Percentiles rank a stretch among this genome's conserved stretches.
These are phyloP conservation scores for Habroteleia sp. DNA, from an alignment of 2,888 invertebrate species.

Conservation along the genomic window DNA sequence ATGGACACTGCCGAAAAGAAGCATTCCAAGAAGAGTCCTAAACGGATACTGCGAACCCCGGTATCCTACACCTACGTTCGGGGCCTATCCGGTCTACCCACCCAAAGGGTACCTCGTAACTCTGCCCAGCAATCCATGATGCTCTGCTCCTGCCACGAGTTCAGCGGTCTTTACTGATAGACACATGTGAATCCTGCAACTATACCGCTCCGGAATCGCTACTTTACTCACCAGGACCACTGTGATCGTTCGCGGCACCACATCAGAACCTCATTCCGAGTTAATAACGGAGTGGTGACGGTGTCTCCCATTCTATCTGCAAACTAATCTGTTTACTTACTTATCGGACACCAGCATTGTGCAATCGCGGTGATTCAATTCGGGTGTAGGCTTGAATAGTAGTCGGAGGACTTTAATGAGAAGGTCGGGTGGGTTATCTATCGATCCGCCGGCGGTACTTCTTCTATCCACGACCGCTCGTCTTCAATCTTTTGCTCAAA, in stretches of 20 bases:
- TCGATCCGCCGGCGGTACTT: slow-evolving; percentile 28
- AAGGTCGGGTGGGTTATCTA: slow-evolving; percentile 21
- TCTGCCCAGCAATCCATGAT: slow-evolving; percentile 69
- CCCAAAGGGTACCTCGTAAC: slow-evolving; percentile 88
- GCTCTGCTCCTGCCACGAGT: slow-evolving; percentile 69
- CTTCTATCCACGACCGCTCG: slow-evolving; percentile 43
- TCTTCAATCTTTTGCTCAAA: slow-evolving; percentile 57
- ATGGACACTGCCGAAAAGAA: slow-evolving; percentile 81
- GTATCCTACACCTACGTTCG: slow-evolving; percentile 90
- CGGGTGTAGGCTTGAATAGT: slow-evolving; percentile 5
- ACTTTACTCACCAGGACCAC: neutral
- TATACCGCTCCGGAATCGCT: neutral
- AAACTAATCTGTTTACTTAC: slow-evolving; percentile 4
- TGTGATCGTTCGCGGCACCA: slow-evolving; percentile 5
- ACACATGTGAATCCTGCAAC: neutral
- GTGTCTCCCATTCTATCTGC: no score
- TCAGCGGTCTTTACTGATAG: slow-evolving; percentile 71
- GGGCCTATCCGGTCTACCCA: slow-evolving; percentile 90
- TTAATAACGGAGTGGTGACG: neutral
- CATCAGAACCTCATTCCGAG: neutral
- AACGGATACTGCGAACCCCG: slow-evolving; percentile 89
- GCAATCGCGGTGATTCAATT: slow-evolving; percentile 8
- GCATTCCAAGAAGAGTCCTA: slow-evolving; percentile 82
- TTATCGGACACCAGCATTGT: neutral
- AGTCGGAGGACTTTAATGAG: slow-evolving; percentile 32